Percentiles rank a stretch among this genome's conserved stretches.
phyloP scores from a whole-genome alignment of 2,888 invertebrate genomes.

The Catocala nupta region DNA sequence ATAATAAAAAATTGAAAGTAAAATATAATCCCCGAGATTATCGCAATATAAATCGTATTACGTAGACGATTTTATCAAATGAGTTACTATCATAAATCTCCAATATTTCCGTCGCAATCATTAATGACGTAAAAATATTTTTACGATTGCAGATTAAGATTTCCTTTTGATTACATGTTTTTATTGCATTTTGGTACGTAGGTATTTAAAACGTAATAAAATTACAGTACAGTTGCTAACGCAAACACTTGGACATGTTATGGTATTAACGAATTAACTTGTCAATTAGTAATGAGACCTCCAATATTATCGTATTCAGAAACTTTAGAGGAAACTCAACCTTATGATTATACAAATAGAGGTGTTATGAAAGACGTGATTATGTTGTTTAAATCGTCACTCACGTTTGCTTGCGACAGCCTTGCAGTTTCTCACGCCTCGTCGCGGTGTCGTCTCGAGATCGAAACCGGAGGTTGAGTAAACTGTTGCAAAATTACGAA shows the following conservation, averaged over 20 bases:
- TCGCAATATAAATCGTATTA: no score
- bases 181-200: neutral
- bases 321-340: conserved; percentile 32
- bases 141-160: neutral
- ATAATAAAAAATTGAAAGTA: no score
- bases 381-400: conserved; percentile 40
- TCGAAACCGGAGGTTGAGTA: conserved; percentile 72
- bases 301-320: conserved; percentile 19
- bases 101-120: neutral
- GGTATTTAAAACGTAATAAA: neutral
- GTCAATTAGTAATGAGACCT: conserved; percentile 50
- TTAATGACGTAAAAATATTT: neutral
- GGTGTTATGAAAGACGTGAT: conserved; percentile 19
- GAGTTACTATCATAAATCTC: neutral
- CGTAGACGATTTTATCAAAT: no score
- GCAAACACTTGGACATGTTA: conserved; percentile 5
- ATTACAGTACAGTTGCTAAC: neutral
- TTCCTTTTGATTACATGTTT: neutral
- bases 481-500: conserved; percentile 65
- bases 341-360: conserved; percentile 38
- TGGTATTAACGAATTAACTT: conserved; percentile 48
- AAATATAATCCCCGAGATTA: no score
- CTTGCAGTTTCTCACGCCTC: conserved; percentile 72
- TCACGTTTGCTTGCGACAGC: conserved; percentile 67
- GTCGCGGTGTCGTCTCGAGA: conserved; percentile 65